Evolutionary conservation across 2,113 vertebrate genomes (phyloP).

Genomic region (Stegostoma tigrinum): DNA sequence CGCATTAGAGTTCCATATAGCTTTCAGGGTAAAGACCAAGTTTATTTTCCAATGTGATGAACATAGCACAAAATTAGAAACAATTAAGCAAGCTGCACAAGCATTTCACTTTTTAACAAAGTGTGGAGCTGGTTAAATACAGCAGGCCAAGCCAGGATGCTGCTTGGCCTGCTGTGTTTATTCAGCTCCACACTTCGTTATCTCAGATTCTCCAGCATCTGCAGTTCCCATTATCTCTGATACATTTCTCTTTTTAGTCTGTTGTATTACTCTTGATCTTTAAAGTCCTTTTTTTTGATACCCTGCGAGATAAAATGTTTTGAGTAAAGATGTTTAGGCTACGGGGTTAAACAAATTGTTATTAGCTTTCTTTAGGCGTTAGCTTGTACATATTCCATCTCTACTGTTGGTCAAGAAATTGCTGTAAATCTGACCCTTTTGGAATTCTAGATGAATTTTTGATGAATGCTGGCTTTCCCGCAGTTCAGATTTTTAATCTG

Average conservation of each 20-base stretch:
- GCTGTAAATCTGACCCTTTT: neutral
- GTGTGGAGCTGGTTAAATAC: too few species aligned
- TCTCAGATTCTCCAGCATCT: too few species aligned
- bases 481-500: neutral
- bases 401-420: neutral
- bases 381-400: neutral
- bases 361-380: neutral
- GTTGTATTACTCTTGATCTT: neutral
- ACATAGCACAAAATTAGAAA: neutral
- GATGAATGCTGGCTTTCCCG: neutral
- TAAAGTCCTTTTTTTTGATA: neutral
- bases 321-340: neutral
- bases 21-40: slow-evolving; percentile 64
- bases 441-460: neutral
- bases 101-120: neutral
- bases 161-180: too few species aligned
- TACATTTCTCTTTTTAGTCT: neutral
- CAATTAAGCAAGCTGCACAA: neutral
- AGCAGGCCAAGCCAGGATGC: too few species aligned
- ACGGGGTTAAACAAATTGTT: neutral
- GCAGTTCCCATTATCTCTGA: too few species aligned
- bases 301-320: neutral
- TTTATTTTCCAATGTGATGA: accelerated
- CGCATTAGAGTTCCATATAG: slow-evolving; percentile 86
- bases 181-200: too few species aligned